phyloP scores from a whole-genome alignment of 1,140 invertebrate species.

The Mesaphorura yosii region DNA sequence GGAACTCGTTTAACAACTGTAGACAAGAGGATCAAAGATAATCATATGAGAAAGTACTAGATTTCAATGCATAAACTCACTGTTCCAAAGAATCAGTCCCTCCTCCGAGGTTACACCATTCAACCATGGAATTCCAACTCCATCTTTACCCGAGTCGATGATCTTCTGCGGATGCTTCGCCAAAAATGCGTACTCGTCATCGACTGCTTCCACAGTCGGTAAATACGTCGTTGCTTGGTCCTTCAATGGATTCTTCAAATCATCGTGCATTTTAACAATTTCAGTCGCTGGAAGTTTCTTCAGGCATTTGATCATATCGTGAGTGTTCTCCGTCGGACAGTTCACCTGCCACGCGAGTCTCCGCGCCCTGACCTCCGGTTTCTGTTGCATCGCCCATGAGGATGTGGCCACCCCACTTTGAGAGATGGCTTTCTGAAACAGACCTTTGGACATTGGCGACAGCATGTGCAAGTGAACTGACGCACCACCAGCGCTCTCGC shows the following conservation, averaged over 20 bases:
- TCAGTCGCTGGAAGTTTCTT: constrained; percentile 8
- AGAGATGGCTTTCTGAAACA: constrained; percentile 10
- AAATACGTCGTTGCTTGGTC: neutral
- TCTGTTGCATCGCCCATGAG: constrained; percentile 2
- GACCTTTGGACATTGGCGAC: constrained; percentile 18
- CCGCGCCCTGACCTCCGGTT: constrained; percentile 6
- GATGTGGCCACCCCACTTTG: constrained; percentile 11
- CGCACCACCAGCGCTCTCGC: constrained; percentile 36
- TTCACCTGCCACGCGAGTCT: constrained; percentile 3
- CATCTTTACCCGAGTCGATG: neutral
- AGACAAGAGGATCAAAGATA: no score
- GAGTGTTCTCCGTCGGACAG: constrained; percentile 6
- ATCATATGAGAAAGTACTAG: no score
- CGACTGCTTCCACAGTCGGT: constrained; percentile 13
- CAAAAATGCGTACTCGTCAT: constrained; percentile 15
- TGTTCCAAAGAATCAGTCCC: constrained; percentile 16
- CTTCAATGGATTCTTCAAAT: neutral
- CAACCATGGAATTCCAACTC: constrained; percentile 17
- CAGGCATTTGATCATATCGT: constrained; percentile 8
- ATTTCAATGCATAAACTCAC: constrained; percentile 15
- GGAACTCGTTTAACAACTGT: no score
- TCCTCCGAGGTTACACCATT: constrained; percentile 18
- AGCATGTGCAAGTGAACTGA: constrained; percentile 26
- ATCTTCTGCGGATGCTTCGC: constrained; percentile 8
- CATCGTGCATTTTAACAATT: neutral